Conservation (phyloP, 1,140 invertebrate genomes). For the Drosophila parvula region DNA sequence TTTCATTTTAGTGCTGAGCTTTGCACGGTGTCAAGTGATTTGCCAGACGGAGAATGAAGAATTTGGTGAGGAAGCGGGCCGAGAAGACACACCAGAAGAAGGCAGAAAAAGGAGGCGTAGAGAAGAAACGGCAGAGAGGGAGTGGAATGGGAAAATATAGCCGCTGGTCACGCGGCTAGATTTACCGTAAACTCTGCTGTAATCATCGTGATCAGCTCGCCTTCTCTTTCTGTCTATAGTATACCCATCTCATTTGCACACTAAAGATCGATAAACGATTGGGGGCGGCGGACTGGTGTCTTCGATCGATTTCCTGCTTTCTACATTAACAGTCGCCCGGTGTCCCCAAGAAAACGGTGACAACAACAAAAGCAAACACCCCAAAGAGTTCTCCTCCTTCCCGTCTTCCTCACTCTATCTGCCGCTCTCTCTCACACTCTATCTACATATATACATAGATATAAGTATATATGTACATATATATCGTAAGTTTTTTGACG, state of each 20-base stretch:
- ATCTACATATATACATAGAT: too few species aligned
- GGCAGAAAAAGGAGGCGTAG: not conserved
- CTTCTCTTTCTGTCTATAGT: not conserved
- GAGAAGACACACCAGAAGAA: not conserved
- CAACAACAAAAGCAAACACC: not conserved
- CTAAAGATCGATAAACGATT: conserved; percentile 40
- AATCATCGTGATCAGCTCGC: conserved; percentile 19
- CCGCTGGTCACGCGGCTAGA: conserved; percentile 8
- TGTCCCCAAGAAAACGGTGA: conserved; percentile 12
- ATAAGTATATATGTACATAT: too few species aligned
- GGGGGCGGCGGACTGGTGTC: conserved; percentile 7
- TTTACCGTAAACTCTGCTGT: conserved; percentile 20
- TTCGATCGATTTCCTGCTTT: conserved; percentile 41
- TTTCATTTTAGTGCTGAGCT: not conserved
- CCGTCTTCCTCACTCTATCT: not conserved
- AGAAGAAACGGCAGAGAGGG: not conserved
- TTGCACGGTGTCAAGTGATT: conserved; percentile 1
- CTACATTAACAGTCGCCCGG: conserved; percentile 45
- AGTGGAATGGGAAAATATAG: not conserved
- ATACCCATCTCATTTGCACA: conserved; percentile 5
- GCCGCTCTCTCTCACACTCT: not conserved
- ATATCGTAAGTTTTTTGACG: conserved; percentile 45
- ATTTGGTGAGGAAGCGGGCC: not conserved
- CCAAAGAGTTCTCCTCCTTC: conserved; percentile 30
- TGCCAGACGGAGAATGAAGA: not conserved